Conservation (phyloP, 2,113 vertebrate species). For the Oplegnathus fasciatus region DNA sequence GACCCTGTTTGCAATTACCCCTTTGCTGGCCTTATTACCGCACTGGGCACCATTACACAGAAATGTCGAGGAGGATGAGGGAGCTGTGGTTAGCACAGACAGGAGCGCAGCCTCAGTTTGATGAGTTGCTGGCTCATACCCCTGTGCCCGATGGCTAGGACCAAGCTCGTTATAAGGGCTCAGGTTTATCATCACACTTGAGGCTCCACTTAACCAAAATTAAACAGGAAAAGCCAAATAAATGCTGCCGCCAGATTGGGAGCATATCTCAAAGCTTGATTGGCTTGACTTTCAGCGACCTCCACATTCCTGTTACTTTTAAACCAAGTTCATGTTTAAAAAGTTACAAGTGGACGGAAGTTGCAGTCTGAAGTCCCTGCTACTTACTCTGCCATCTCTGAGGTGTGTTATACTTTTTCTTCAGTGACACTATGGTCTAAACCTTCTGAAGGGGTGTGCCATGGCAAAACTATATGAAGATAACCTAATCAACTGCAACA, state of each 20-base stretch:
- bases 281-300: conserved; percentile 42
- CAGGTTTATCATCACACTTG: conserved; percentile 76
- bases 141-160: conserved; percentile 56
- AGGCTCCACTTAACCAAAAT: conserved; percentile 71
- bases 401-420: background rate
- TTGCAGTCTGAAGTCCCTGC: conserved; percentile 3
- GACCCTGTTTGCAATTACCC: conserved; percentile 75
- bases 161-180: conserved; percentile 68
- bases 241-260: conserved; percentile 41
- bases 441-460: background rate
- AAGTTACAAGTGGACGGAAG: conserved; percentile 7
- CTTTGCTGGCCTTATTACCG: conserved; percentile 68
- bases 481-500: conserved; percentile 11
- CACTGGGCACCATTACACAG: conserved; percentile 75
- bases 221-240: conserved; percentile 62
- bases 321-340: conserved; percentile 16
- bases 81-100: conserved; percentile 74
- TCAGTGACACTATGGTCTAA: conserved; percentile 1
- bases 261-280: conserved; percentile 32
- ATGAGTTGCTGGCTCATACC: conserved; percentile 67
- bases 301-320: conserved; percentile 35
- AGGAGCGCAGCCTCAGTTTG: conserved; percentile 63
- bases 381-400: conserved; percentile 11
- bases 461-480: background rate
- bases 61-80: conserved; percentile 71